Evolutionary conservation across 2,797 vertebrate species (phyloP), one percentile per base, ranked within the genome.

Genomic region (Falco peregrinus): DNA sequence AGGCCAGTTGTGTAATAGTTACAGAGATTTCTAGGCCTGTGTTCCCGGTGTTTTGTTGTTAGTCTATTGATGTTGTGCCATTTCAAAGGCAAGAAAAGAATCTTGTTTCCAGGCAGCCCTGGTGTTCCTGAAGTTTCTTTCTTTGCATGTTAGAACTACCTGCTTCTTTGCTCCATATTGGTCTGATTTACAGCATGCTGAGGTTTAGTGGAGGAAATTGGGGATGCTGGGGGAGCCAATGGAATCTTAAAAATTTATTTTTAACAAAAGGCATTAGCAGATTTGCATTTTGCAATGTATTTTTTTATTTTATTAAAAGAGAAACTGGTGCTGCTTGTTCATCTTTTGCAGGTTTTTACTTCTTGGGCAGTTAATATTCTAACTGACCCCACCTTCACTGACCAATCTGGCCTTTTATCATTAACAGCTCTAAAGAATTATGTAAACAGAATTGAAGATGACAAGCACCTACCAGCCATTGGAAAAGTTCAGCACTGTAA

Each of bases 1-100:
- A 73, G 73, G 54, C 65, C 39, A 48, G 61, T 94, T 96, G 81
- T 81, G 69, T 89, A 85, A 94, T 85, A 41, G 51, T 87, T 79
- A 9, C 7, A 45, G 87, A 37, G 76, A 87, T 87, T 93, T 75
- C 82, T 87, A 90, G 43, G 75, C 45, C 35, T 48, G 24, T 47
- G 57, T 93, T 96, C 81, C 61, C 89, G 33, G 50, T 79, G 57
- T 84, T 95, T 85, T 94, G 61, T 92, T 95, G 82, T 75, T 81
- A 69, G 50, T 63, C 89, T 91, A 9, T 87, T 93, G 86, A 87
- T 73, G 79, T 59, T 84, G 87, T 87, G 65, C 69, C 87, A 29
- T 94, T 96, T 77, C 71, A 94, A 88, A 93, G n/a, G 35, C 92
- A 91, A 83, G 74, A 78, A 94, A 69, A 84, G 48, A 48, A 95